These are phyloP conservation scores for Zingel zingel DNA, from an alignment of 2,113 vertebrate genomes.

Conservation along the genomic window DNA sequence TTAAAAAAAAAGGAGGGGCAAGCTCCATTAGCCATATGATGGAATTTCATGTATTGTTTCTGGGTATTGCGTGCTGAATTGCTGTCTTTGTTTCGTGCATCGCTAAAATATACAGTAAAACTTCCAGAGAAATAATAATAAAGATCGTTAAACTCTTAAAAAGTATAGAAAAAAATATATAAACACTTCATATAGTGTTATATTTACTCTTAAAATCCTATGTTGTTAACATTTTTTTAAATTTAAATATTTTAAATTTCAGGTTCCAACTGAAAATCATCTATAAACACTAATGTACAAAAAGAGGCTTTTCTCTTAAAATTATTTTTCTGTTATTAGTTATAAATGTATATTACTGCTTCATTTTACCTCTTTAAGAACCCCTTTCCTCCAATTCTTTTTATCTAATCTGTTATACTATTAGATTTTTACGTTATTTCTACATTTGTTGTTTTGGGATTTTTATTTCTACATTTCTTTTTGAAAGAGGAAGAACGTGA, in stretches of 20 bases:
- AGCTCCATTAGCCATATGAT: neutral
- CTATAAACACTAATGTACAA: neutral
- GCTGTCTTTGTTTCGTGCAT: neutral
- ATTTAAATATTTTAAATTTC: no score
- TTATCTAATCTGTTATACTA: neutral
- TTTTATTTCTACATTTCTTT: neutral
- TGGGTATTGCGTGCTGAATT: neutral
- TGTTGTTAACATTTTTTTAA: neutral
- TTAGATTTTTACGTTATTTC: neutral
- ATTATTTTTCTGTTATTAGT: neutral
- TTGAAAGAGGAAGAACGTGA: neutral
- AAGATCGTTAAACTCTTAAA: neutral
- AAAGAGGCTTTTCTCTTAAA: neutral
- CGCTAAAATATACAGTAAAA: neutral
- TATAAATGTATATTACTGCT: neutral
- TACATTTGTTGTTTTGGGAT: neutral
- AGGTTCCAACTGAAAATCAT: neutral
- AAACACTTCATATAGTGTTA: neutral
- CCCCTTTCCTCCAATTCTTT: neutral
- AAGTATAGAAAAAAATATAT: neutral
- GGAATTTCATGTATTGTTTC: neutral
- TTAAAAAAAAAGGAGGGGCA: neutral
- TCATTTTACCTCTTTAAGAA: neutral
- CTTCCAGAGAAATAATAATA: neutral
- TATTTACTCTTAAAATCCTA: neutral